Percentiles rank a stretch among this genome's conserved stretches.
Evolutionary conservation across 2,797 vertebrate species (phyloP).

Genomic region (Centroberyx gerrardi): DNA sequence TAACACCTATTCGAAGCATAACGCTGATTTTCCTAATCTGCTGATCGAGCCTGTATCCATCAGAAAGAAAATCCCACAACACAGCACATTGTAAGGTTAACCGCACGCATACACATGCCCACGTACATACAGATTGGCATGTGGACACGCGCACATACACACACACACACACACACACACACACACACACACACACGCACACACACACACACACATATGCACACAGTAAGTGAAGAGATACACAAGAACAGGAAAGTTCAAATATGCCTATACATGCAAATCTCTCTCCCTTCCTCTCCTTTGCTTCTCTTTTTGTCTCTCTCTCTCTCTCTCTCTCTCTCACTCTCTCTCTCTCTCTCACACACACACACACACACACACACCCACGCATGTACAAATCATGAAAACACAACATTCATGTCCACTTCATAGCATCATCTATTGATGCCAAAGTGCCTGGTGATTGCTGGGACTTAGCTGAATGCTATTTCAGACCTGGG

Average conservation of each 20-base stretch:
- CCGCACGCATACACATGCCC: neutral
- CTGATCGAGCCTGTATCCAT: constrained; percentile 18
- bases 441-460: constrained; percentile 36
- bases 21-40: neutral
- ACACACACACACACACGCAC: constrained; percentile 14
- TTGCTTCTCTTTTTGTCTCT: too few relatives aligned
- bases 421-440: constrained; percentile 1
- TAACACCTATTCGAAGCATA: neutral
- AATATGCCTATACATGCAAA: constrained; percentile 1
- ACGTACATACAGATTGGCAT: constrained; percentile 2
- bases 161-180: neutral
- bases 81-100: constrained; percentile 5
- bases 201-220: neutral
- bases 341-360: neutral
- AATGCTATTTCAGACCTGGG: constrained; percentile 35
- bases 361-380: neutral
- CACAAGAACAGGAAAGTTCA: neutral
- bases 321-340: too few relatives aligned
- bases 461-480: constrained; percentile 37
- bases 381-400: constrained; percentile 1
- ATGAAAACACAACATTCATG: constrained; percentile 6
- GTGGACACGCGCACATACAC: neutral
- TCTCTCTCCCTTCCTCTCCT: neutral
- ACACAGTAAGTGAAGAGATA: neutral
- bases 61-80: constrained; percentile 7